Conservation (phyloP, 2,113 vertebrate genomes). For the Ciconia maguari region DNA sequence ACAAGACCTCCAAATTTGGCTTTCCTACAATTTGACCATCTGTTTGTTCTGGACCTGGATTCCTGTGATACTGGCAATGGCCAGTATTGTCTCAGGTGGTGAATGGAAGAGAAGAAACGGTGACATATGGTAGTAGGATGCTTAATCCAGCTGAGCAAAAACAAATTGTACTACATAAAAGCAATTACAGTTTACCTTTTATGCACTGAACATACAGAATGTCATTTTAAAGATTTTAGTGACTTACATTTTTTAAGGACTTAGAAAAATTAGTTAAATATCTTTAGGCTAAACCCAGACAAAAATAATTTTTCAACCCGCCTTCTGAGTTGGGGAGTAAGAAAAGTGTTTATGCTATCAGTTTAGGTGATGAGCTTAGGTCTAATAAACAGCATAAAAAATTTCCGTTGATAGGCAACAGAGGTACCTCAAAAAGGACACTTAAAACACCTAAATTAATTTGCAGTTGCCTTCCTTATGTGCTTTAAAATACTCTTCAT, state of each 20-base stretch:
- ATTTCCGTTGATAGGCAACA: background rate
- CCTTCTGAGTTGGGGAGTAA: background rate
- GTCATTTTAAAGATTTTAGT: background rate
- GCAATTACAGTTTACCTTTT: slow-evolving; percentile 48
- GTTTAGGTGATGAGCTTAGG: background rate
- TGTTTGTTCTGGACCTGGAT: slow-evolving; percentile 54
- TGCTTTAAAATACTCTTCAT: background rate
- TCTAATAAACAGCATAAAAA: background rate
- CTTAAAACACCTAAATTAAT: background rate
- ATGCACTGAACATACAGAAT: background rate
- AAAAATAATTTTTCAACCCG: background rate
- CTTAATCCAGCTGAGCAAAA: slow-evolving; percentile 29
- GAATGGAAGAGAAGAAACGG: slow-evolving; percentile 51
- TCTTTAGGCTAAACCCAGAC: background rate
- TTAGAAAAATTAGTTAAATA: background rate
- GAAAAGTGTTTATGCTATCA: background rate
- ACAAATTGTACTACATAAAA: slow-evolving; percentile 34
- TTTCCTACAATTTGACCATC: slow-evolving; percentile 62
- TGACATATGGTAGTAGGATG: slow-evolving; percentile 63
- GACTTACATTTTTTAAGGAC: background rate
- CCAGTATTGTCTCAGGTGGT: slow-evolving; percentile 66
- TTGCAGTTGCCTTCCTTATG: background rate
- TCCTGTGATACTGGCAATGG: slow-evolving; percentile 52
- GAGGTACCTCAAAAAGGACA: background rate
- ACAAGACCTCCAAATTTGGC: slow-evolving; percentile 39